These are phyloP conservation scores for Salvelinus fontinalis DNA, from an alignment of 2,113 vertebrate species.

Conservation along the genomic window DNA sequence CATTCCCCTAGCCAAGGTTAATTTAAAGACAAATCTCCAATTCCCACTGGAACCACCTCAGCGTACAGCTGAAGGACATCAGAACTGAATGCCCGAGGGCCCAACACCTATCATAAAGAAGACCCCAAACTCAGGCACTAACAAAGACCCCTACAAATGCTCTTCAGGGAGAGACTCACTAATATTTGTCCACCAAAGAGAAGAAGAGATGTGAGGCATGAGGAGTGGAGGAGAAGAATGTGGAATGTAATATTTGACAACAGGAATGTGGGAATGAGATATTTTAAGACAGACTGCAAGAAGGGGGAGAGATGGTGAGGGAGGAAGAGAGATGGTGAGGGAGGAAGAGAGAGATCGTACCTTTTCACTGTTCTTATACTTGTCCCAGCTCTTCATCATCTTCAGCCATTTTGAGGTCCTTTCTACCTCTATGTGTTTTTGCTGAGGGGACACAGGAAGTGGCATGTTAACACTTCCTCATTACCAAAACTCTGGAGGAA, in stretches of 20 bases:
- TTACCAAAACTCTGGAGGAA: background rate
- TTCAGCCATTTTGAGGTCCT: slow-evolving; percentile 95
- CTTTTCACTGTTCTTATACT: slow-evolving; percentile 98
- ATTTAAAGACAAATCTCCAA: no score
- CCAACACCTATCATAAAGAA: no score
- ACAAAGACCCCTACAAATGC: slow-evolving; percentile 13
- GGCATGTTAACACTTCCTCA: slow-evolving; percentile 8
- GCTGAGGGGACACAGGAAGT: slow-evolving; percentile 72
- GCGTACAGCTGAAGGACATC: no score
- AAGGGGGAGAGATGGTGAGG: background rate
- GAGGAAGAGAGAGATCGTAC: slow-evolving; percentile 61
- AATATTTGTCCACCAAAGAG: slow-evolving; percentile 5
- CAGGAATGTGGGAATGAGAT: background rate
- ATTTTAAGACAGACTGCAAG: background rate
- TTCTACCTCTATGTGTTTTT: slow-evolving; percentile 91
- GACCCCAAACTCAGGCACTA: background rate
- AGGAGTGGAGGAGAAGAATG: background rate
- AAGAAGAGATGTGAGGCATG: background rate
- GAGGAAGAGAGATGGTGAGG: background rate
- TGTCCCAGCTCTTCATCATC: slow-evolving; percentile 98
- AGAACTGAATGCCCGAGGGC: no score
- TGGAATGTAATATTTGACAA: background rate
- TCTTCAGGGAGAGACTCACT: slow-evolving; percentile 11
- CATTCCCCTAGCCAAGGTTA: background rate
- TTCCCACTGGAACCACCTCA: no score